Percentiles rank a stretch among this genome's conserved stretches.
Conservation (phyloP, 53 echinoderm and acorn worm genomes). For the Astropecten irregularis region DNA sequence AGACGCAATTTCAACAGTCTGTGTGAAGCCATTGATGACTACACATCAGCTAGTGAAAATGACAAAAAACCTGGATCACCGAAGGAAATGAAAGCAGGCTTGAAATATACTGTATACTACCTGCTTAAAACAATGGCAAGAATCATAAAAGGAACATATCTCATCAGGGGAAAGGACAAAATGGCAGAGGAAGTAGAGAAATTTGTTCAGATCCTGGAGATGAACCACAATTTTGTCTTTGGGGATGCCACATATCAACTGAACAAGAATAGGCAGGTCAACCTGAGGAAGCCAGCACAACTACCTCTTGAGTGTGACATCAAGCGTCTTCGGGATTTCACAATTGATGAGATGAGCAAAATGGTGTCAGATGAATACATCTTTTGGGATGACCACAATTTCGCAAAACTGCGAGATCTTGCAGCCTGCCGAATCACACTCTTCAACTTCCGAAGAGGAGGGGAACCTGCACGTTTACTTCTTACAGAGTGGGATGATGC, state of each 20-base stretch:
- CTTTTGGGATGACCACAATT: constrained; percentile 1
- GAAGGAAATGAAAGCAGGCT: constrained; percentile 5
- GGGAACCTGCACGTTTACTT: background rate
- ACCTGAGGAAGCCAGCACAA: constrained; percentile 27
- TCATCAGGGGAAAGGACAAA: constrained; percentile 20
- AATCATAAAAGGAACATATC: background rate
- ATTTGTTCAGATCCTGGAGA: constrained; percentile 11
- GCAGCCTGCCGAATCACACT: constrained; percentile 2
- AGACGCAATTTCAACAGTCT: background rate
- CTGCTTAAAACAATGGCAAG: constrained; percentile 27
- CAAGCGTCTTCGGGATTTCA: background rate
- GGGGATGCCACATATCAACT: constrained; percentile 29
- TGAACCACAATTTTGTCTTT: constrained; percentile 38
- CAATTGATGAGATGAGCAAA: background rate
- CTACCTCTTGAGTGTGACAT: constrained; percentile 37
- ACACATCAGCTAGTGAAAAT: background rate
- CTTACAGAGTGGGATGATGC: background rate
- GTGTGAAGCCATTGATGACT: background rate
- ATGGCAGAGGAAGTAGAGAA: constrained; percentile 7
- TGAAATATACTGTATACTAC: constrained; percentile 26
- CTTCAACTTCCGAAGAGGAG: background rate
- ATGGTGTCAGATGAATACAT: background rate
- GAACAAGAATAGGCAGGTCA: constrained; percentile 18
- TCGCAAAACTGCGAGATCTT: constrained; percentile 22
- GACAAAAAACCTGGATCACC: background rate